Percentiles rank a stretch among this genome's conserved stretches.
Conservation (phyloP, 2,113 vertebrate species). For the Zosterops borbonicus region DNA sequence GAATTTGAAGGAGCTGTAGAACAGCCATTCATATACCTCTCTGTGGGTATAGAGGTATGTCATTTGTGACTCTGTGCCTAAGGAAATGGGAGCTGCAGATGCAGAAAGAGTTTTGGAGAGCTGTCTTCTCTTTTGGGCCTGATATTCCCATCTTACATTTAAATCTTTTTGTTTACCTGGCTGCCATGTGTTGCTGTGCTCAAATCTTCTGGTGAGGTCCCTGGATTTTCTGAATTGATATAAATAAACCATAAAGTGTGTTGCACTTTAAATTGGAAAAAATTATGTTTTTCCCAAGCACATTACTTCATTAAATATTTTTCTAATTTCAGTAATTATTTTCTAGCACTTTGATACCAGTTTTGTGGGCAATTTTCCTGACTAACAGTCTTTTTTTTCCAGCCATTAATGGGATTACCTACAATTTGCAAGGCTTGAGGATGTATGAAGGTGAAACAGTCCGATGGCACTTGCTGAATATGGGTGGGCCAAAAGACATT, state of each 20-base stretch:
- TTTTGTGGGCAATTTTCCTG: neutral
- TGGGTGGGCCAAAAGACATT: constrained; percentile 86
- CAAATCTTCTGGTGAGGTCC: neutral
- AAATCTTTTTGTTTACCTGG: neutral
- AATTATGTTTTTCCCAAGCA: accelerated
- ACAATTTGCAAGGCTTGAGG: constrained; percentile 86
- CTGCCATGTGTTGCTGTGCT: neutral
- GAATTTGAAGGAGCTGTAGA: neutral
- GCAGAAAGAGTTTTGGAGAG: neutral
- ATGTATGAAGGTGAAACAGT: constrained; percentile 88
- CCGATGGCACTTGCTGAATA: constrained; percentile 88
- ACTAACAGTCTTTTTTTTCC: neutral
- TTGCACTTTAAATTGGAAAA: neutral
- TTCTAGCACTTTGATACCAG: neutral
- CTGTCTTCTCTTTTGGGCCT: neutral
- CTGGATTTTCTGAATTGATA: neutral
- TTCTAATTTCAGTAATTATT: neutral
- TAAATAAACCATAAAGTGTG: neutral
- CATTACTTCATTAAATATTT: neutral
- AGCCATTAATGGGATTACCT: constrained; percentile 93
- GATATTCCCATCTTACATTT: neutral
- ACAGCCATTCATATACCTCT: neutral
- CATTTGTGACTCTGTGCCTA: neutral
- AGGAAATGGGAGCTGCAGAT: neutral
- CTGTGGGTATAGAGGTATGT: neutral